Evolutionary conservation across 1,140 invertebrate genomes (phyloP).

Genomic region (Monomorium pharaonis): DNA sequence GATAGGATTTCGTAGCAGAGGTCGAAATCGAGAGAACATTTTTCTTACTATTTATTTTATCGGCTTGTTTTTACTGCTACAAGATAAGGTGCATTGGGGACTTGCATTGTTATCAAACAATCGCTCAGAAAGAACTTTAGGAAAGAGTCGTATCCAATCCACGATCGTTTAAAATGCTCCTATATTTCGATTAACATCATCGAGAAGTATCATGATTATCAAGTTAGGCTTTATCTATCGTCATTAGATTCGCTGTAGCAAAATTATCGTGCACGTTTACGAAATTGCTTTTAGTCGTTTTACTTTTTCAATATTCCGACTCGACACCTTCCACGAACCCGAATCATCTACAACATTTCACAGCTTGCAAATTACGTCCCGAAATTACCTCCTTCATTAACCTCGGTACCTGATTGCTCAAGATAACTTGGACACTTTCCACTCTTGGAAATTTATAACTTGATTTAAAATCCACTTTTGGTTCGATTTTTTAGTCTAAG

Average conservation of each 20-base stretch:
- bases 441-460: conserved; percentile 52
- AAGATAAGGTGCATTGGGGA: conserved; percentile 10
- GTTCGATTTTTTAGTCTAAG: conserved; percentile 3
- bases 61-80: conserved; percentile 18
- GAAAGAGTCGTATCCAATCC: conserved; percentile 13
- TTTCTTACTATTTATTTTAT: conserved; percentile 43
- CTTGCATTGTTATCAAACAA: conserved; percentile 5
- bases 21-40: conserved; percentile 3
- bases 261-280: conserved; percentile 4
- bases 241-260: background rate
- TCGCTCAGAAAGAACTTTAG: conserved; percentile 10
- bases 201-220: background rate
- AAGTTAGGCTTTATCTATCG: background rate
- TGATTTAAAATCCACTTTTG: conserved; percentile 44
- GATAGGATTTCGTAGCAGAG: conserved; percentile 21
- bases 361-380: conserved; percentile 33
- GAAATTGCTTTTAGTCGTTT: background rate
- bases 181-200: background rate
- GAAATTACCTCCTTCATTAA: conserved; percentile 64
- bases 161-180: conserved; percentile 3
- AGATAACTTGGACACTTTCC: conserved; percentile 51
- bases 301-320: conserved; percentile 37
- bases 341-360: conserved; percentile 32
- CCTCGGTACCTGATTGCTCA: conserved; percentile 38
- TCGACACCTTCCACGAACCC: background rate